A percentile compares a stretch with the other conserved stretches of the same genome.
These are phyloP conservation scores for Zapus hudsonius DNA, from an alignment of 2,113 vertebrate genomes.

Conservation along the genomic window DNA sequence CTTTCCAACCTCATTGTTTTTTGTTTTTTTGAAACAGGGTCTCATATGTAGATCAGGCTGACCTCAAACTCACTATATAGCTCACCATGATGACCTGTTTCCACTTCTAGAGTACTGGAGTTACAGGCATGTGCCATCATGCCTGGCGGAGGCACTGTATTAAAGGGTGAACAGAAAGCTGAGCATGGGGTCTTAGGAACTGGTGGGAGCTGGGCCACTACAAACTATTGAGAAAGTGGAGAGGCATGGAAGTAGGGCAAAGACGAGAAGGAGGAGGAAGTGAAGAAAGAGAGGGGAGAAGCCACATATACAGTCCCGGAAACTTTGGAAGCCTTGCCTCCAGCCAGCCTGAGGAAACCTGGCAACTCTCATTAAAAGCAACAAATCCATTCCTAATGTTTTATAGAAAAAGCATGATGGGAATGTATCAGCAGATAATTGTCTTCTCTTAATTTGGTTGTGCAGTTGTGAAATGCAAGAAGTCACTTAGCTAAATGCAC, in stretches of 20 bases:
- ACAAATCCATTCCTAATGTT: background rate
- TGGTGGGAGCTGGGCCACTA: background rate
- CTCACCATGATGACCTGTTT: background rate
- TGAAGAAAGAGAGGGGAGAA: conserved; percentile 38
- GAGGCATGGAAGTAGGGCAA: background rate
- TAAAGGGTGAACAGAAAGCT: background rate
- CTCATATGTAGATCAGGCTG: too few relatives aligned
- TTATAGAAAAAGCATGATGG: background rate
- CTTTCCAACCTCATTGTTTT: too few relatives aligned
- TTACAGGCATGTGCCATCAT: background rate
- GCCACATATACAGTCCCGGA: background rate
- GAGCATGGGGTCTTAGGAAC: background rate
- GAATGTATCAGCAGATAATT: background rate
- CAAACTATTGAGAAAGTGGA: conserved; percentile 21
- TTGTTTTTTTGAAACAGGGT: background rate
- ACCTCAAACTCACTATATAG: background rate
- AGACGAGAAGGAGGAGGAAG: conserved; percentile 23
- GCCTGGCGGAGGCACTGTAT: background rate
- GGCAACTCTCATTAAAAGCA: background rate
- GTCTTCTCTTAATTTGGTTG: conserved; percentile 35
- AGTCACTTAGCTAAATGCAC: background rate
- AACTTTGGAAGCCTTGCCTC: background rate
- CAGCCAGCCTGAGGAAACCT: conserved; percentile 7
- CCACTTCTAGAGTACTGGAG: too few relatives aligned
- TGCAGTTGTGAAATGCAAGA: background rate